Base-by-base conservation (phyloP, 2,797 vertebrate genomes). In the Erethizon dorsatum region DNA sequence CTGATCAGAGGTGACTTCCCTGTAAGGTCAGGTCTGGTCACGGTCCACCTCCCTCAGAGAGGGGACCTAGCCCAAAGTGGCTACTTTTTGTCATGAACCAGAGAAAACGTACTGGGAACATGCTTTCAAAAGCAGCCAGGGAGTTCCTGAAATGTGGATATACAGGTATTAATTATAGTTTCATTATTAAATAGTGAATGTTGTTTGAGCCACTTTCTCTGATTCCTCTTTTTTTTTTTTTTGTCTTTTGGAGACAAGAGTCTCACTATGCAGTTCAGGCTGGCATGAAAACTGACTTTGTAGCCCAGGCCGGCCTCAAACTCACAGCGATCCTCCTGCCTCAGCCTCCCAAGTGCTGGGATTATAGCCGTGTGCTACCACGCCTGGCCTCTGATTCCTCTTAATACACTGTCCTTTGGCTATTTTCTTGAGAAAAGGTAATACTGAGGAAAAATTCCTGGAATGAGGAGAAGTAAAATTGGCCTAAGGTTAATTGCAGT, bases 91-190 rank as follows among this genome's bases (percentile, higher is more conserved):
- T 20, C 71, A 22, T 47, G 67, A 18, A 20, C 87, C 80, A 56
- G 14, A 85, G 67, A 83, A 92, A 90, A 95, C 84, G 80, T 94
- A 54, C 71, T 77, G 50, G 20, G 28, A 59, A 59, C 31, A 20
- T 0, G 0, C 28, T 87, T 52, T 85, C 17, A 83, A n/a, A 91
- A 96, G 67, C 57, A 93, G 56, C 20, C 26, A 18, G 7, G 22
- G 67, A 83, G 75, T 18, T 69, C n/a, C 65, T 57, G 28, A 82
- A 57, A 45, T 59, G n/a, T 75, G 57, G 54, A 45, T 11, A 0
- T 28, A 28, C 18, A 73, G 57, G 10, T n/a, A 17, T 11, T 6
- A 6, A 11, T 84, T 28, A 1, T 45, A 37, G 63, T 17, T 83
- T 41, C 41, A 0, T 37, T 83, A 52, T 83, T 37, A 71, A 79